Conservation (phyloP, 2,113 vertebrate genomes). For the Hystrix brachyura region DNA sequence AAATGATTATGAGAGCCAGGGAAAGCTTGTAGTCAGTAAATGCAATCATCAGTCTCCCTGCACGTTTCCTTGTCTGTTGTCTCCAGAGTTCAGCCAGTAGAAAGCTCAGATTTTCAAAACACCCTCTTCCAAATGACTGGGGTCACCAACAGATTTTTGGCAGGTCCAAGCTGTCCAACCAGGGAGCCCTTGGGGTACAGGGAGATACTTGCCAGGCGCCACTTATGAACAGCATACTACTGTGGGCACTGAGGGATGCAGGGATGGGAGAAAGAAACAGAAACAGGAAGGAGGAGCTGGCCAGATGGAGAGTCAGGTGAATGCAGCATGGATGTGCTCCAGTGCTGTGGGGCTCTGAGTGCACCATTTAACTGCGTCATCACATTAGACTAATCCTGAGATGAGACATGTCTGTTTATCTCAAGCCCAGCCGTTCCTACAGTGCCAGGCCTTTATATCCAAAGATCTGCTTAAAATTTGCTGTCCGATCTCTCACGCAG, state of each 20-base stretch:
- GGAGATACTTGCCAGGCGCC: neutral
- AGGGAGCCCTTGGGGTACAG: neutral
- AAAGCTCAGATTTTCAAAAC: slow-evolving; percentile 66
- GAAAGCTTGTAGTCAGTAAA: slow-evolving; percentile 82
- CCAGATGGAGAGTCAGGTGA: neutral
- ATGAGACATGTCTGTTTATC: neutral
- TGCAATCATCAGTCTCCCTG: slow-evolving; percentile 76
- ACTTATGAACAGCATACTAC: neutral
- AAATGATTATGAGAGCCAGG: slow-evolving; percentile 72
- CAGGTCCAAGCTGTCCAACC: neutral
- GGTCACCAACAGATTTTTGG: slow-evolving; percentile 57
- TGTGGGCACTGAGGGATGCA: neutral
- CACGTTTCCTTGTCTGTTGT: slow-evolving; percentile 24
- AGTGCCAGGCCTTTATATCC: neutral
- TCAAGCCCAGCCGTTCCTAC: neutral
- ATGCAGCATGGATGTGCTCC: neutral
- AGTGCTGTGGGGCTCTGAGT: neutral
- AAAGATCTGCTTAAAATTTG: slow-evolving; percentile 33
- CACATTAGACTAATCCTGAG: neutral
- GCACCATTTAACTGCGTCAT: neutral
- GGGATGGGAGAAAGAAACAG: neutral
- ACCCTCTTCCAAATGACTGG: slow-evolving; percentile 55
- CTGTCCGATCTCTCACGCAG: neutral
- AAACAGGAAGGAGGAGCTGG: neutral
- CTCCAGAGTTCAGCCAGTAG: slow-evolving; percentile 74